Conservation (phyloP, 2,888 invertebrate species). For the Chalcosyrphus nemorum region DNA sequence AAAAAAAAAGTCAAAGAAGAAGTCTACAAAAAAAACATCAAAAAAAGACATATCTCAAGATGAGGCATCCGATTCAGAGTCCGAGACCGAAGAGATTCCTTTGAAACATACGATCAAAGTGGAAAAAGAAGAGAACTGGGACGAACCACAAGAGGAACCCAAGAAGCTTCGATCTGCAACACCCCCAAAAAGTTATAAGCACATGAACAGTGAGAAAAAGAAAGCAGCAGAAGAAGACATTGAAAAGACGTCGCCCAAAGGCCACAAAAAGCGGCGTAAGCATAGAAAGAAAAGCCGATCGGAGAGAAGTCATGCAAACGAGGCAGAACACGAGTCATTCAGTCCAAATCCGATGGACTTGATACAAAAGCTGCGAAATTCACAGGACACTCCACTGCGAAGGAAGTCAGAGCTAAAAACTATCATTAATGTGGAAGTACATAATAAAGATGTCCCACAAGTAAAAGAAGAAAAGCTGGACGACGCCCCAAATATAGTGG, state of each 20-base stretch:
- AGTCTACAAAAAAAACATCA: background rate
- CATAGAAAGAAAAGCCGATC: constrained; percentile 35
- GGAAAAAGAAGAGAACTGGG: constrained; percentile 25
- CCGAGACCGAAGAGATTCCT: background rate
- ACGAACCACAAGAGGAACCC: constrained; percentile 4
- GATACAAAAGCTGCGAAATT: constrained; percentile 51
- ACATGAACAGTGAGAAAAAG: constrained; percentile 41
- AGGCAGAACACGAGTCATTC: constrained; percentile 9
- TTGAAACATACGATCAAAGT: background rate
- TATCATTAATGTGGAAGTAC: constrained; percentile 56
- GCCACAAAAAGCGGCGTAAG: constrained; percentile 40
- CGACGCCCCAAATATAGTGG: background rate
- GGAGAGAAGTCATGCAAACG: background rate
- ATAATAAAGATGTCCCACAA: background rate
- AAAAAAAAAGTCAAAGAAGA: constrained; percentile 37
- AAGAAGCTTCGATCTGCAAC: constrained; percentile 40
- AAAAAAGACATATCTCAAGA: constrained; percentile 10
- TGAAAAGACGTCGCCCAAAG: background rate
- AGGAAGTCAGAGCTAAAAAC: constrained; percentile 56
- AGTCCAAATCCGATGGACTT: constrained; percentile 61
- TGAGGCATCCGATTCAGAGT: background rate
- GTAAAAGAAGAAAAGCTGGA: background rate
- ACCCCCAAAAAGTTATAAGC: constrained; percentile 63
- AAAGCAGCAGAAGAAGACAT: background rate
- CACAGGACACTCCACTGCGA: constrained; percentile 33